Conservation (phyloP, 2,888 invertebrate species). For the Xylota segnis region DNA sequence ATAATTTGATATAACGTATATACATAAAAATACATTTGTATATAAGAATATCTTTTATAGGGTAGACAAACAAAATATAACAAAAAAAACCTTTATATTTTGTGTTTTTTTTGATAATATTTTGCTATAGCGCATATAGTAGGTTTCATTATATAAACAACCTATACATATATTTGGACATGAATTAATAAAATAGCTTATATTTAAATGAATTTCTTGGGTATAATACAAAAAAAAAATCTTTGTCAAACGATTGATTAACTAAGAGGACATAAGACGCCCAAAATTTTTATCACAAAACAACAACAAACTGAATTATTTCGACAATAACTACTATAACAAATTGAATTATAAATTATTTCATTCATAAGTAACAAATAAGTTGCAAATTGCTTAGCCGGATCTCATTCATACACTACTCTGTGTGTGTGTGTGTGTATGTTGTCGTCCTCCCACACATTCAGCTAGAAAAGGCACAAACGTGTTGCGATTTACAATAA, state of each 20-base stretch:
- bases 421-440: no score
- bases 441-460: constrained; percentile 31
- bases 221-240: constrained; percentile 4
- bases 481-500: constrained; percentile 46
- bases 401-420: constrained; percentile 26
- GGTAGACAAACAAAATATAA: constrained; percentile 61
- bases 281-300: background rate
- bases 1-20: constrained; percentile 29
- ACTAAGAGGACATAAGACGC: background rate
- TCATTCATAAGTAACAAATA: constrained; percentile 28
- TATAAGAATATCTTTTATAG: constrained; percentile 63
- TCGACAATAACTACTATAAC: constrained; percentile 53
- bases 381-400: constrained; percentile 25
- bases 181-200: constrained; percentile 49
- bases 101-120: constrained; percentile 42
- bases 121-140: constrained; percentile 59
- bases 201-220: constrained; percentile 56
- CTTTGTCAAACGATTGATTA: constrained; percentile 69
- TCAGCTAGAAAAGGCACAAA: background rate
- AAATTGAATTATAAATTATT: constrained; percentile 41
- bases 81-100: constrained; percentile 58
- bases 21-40: constrained; percentile 35
- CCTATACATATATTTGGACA: constrained; percentile 31
- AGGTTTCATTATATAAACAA: constrained; percentile 46
- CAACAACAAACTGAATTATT: constrained; percentile 34